phyloP scores from a whole-genome alignment of 2,888 invertebrate species.

The Ophioninae sp. region DNA sequence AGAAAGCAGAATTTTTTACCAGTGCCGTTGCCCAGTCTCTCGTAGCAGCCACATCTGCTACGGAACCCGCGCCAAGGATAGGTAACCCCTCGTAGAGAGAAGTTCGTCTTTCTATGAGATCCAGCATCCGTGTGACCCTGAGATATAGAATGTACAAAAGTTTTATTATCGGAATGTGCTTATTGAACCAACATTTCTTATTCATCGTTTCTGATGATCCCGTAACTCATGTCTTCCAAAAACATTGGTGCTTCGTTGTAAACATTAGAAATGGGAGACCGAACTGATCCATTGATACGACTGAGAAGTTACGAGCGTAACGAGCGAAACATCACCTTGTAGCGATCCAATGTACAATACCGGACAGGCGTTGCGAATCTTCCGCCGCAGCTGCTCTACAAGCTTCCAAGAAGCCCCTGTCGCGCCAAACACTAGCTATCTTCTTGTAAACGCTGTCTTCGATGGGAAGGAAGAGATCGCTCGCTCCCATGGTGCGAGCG shows the following conservation, averaged over 20 bases:
- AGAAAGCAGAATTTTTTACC: conserved; percentile 63
- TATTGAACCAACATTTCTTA: neutral
- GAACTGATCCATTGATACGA: neutral
- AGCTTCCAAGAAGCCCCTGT: conserved; percentile 88
- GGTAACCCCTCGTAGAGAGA: conserved; percentile 75
- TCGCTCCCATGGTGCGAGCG: conserved; percentile 81
- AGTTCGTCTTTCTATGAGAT: conserved; percentile 75
- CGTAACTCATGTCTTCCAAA: neutral
- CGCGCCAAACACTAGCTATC: conserved; percentile 88
- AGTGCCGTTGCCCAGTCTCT: conserved; percentile 77
- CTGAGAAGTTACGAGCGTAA: neutral
- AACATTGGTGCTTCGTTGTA: neutral
- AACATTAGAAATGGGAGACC: neutral
- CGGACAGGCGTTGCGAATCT: conserved; percentile 82
- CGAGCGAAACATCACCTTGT: conserved; percentile 69
- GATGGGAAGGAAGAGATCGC: conserved; percentile 84
- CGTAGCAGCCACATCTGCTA: conserved; percentile 76
- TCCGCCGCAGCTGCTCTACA: conserved; percentile 84
- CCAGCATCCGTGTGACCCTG: conserved; percentile 73
- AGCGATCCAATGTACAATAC: conserved; percentile 80
- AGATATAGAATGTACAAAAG: conserved; percentile 34
- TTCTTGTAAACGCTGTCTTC: conserved; percentile 89
- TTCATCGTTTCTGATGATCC: neutral
- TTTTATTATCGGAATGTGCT: neutral
- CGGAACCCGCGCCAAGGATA: conserved; percentile 74